Conservation (phyloP, 2,797 vertebrate genomes). For the Borostomias antarcticus region DNA sequence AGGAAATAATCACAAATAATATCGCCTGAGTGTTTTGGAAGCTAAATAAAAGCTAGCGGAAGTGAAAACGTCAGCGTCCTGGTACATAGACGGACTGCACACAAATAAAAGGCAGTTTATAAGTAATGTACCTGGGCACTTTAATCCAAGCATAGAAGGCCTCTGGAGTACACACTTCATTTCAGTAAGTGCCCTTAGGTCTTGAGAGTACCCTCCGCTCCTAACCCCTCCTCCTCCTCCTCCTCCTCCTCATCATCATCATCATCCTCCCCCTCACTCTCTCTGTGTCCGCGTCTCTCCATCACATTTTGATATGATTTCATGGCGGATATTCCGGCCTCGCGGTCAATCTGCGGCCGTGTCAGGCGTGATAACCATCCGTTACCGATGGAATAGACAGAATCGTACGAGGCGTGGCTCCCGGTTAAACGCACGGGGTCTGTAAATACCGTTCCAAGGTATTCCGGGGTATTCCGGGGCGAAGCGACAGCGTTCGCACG, state of each 20-base stretch:
- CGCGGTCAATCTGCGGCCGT: conserved; percentile 24
- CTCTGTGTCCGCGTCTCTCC: conserved; percentile 9
- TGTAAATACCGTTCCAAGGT: not conserved
- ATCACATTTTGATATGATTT: conserved; percentile 22
- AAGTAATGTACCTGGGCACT: conserved; percentile 32
- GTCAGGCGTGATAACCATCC: conserved; percentile 26
- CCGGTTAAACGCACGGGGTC: too few relatives aligned
- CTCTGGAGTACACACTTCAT: conserved; percentile 42
- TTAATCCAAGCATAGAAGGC: conserved; percentile 17
- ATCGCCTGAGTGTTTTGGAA: conserved; percentile 42
- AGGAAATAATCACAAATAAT: conserved; percentile 41
- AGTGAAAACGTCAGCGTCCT: conserved; percentile 22
- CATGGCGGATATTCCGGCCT: not conserved
- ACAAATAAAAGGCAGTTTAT: conserved; percentile 31
- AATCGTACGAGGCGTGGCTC: not conserved
- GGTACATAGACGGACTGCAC: conserved; percentile 1
- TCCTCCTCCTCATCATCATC: conserved; percentile 1
- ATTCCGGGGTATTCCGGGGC: not conserved
- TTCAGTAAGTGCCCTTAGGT: conserved; percentile 41
- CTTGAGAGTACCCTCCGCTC: conserved; percentile 2
- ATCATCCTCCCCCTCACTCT: conserved; percentile 3
- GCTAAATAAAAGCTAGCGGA: conserved; percentile 19
- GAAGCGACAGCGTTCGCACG: conserved; percentile 4
- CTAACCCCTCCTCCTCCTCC: too few relatives aligned
- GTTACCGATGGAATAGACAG: too few relatives aligned